Evolutionary conservation across 2,113 vertebrate genomes (phyloP).

Genomic region (Scalopus aquaticus): DNA sequence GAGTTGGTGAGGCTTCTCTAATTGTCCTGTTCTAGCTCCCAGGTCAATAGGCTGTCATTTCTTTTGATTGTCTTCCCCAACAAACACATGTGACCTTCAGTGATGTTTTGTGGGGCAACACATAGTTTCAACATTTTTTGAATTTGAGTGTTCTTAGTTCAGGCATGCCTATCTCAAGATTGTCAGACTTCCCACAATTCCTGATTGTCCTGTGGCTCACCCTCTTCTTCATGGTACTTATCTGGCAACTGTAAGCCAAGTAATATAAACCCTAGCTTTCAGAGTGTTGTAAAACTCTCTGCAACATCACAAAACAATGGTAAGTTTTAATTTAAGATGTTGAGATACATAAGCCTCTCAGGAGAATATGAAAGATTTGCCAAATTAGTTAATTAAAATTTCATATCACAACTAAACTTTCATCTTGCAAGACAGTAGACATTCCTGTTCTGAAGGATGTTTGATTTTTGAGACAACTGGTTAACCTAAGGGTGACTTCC

Average conservation of each 20-base stretch:
- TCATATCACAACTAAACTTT: background rate
- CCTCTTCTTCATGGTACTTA: background rate
- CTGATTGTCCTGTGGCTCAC: no score
- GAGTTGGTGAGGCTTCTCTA: no score
- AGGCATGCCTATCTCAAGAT: background rate
- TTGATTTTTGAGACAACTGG: background rate
- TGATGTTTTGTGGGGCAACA: background rate
- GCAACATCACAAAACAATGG: background rate
- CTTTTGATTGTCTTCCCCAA: no score
- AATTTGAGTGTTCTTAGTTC: background rate
- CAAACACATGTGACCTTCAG: background rate
- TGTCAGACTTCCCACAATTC: background rate
- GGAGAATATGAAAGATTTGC: slow-evolving; percentile 17
- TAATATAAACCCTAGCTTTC: background rate
- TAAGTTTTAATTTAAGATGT: slow-evolving; percentile 5
- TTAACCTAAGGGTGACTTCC: background rate
- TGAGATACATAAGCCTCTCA: background rate
- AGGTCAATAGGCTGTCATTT: no score
- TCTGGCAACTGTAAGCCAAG: background rate
- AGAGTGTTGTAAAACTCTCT: background rate
- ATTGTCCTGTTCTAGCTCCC: no score
- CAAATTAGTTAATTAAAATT: background rate
- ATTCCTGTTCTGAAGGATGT: background rate
- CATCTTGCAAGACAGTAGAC: background rate
- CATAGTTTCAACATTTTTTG: background rate